Percentiles rank a stretch among this genome's conserved stretches.
These are phyloP conservation scores for Micrastur ruficollis DNA, from an alignment of 2,797 vertebrate genomes.

Conservation along the genomic window DNA sequence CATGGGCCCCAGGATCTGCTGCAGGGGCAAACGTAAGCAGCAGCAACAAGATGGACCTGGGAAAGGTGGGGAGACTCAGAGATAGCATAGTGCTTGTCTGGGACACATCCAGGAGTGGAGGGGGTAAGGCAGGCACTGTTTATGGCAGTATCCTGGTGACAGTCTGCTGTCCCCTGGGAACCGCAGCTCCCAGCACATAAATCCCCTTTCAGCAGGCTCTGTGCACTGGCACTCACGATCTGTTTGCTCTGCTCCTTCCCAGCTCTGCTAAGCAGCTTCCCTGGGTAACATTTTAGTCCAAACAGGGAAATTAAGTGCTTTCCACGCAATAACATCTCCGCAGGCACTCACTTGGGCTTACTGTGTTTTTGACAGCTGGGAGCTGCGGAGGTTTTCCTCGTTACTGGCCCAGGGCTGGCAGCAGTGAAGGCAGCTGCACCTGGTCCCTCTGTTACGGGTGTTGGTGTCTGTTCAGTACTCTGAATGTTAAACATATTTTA, in stretches of 20 bases:
- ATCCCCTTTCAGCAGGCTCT: neutral
- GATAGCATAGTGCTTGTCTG: neutral
- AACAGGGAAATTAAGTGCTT: neutral
- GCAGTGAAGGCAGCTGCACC: neutral
- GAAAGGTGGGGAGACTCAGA: neutral
- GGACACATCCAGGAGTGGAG: neutral
- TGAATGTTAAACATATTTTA: neutral
- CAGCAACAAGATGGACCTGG: neutral
- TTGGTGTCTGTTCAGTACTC: neutral
- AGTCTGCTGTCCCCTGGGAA: neutral
- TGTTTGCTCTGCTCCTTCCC: neutral
- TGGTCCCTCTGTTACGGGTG: neutral
- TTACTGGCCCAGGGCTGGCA: neutral
- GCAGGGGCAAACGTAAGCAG: neutral
- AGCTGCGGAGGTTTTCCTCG: neutral
- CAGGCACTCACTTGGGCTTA: neutral
- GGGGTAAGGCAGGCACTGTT: neutral
- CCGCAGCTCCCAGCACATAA: neutral
- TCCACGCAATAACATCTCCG: neutral
- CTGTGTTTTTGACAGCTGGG: rapidly evolving
- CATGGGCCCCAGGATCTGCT: neutral
- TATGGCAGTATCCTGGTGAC: neutral
- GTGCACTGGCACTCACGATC: neutral
- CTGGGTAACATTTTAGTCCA: neutral
- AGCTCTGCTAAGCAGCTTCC: neutral